Base-by-base conservation (phyloP, 1,140 invertebrate species). In the Macrobrachium rosenbergii region DNA sequence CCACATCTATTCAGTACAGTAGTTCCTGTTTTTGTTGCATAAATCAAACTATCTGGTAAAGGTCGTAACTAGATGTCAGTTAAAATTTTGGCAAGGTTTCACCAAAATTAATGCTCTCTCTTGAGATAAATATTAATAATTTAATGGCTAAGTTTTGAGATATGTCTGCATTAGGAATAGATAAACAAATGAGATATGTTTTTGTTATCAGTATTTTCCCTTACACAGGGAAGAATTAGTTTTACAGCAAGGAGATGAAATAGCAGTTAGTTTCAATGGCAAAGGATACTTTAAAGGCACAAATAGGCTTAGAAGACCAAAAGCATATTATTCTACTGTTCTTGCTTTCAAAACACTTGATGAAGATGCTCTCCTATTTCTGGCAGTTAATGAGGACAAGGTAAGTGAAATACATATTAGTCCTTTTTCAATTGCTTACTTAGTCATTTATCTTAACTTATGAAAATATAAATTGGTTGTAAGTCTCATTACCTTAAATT, bases 271-370 rank as follows among this genome's bases (percentile, higher is more conserved):
- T 91, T 97, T 97, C 91, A 94, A 94, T 90, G 97, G 96, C 19
- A 93, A 94, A 69, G 96, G 96, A 0, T 98, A 97, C 91, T 94
- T 95, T 5, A 94, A 95, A 63, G 82, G 93, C 92, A 78, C 92
- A 94, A 90, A 94, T 93, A 52, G 93, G 93, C 17, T 94, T 93
- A 19, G 93, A 93, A 83, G 94, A 94, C 94, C 95, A 89, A 94
- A 94, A 90, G 94, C 95, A 90, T 93, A 94, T 17, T 97, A 97
- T 91, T 95, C 94, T 63, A 93, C 98, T 2, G 94, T 95, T 19
- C 93, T 99, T 72, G 95, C 94, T 88, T 97, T 99, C 91, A 94
- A 94, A 87, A 98, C 96, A 0, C 95, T 95, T 89, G 97, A 98
- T 92, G 95, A 97, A 91, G 95, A 98, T 92, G 96, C 97, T 3